phyloP scores from a whole-genome alignment of 2,797 vertebrate species.

The Rhabdomys pumilio region DNA sequence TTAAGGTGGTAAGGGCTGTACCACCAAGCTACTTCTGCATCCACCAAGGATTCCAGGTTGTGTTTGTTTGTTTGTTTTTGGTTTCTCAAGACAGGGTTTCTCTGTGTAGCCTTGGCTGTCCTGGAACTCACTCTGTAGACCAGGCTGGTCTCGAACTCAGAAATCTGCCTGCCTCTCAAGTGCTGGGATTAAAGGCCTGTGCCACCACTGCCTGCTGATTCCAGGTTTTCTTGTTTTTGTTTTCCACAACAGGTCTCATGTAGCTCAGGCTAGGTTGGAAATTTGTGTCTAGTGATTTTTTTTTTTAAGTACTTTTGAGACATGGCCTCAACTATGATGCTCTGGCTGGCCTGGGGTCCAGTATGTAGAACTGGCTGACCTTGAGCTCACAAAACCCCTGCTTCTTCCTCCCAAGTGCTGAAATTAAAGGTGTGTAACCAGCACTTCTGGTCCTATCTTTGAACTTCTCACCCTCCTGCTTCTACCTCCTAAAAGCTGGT shows the following conservation, averaged over 20 bases:
- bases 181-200: too few species aligned
- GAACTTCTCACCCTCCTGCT: too few species aligned
- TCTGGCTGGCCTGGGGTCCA: neutral
- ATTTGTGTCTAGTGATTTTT: neutral
- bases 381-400: too few species aligned
- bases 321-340: neutral
- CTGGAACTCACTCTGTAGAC: too few species aligned
- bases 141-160: too few species aligned
- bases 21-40: neutral
- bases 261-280: neutral
- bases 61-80: too few species aligned
- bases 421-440: too few species aligned
- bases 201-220: neutral
- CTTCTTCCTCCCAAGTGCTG: neutral
- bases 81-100: too few species aligned
- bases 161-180: too few species aligned
- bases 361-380: neutral
- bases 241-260: neutral
- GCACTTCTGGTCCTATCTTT: too few species aligned
- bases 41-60: neutral
- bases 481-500: neutral
- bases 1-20: neutral
- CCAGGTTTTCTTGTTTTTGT: neutral
- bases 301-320: neutral
- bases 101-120: too few species aligned